Base-by-base conservation (phyloP, 23 tunicate species). In the Styela plicata region DNA sequence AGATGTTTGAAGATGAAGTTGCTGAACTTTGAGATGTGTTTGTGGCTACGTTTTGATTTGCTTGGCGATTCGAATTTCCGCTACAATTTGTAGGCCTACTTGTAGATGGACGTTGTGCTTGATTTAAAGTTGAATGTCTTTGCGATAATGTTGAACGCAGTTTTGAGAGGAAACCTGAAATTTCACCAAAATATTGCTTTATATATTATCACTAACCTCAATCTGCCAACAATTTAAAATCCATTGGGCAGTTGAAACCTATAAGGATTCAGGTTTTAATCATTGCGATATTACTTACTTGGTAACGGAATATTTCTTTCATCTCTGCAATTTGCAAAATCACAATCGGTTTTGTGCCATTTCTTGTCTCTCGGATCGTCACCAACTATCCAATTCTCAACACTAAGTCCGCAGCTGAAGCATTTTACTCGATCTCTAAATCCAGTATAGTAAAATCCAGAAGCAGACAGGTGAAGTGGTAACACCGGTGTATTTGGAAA, bases 261-360 rank as follows among this genome's bases (percentile, higher is more conserved):
- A n/a, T n/a, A n/a, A n/a, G n/a, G n/a, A n/a, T n/a, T n/a, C n/a
- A 44, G 57, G 57, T 44, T 44, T 44, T 44, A 44, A 44, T 44
- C 13, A 44, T 5, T 13, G n/a, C 13, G 57, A 44, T 44, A 44
- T 61, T 1, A 78, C 85, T 44, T 44, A 44, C 57, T 44, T 44
- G 57, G 57, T 13, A 44, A 44, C 57, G 57, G 57, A 44, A 44
- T 5, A 87, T 69, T 44, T 87, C 57, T 44, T 37, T 35, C 27
- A 52, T 57, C 69, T 73, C 37, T 26, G 30, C 80, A 69, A 37
- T 52, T 53, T 2, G 74, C 29, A 25, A 83, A 57, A 2, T 83
- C 80, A 31, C 86, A 83, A 53, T 83, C 80, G 26, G 21, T 31
- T 1, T 30, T n/a, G 30, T 84, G 88, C 88, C 88, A 84, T 66